Evolutionary conservation across 2,797 vertebrate species (phyloP), one percentile per base, ranked within the genome.

Genomic region (Coreius guichenoti): DNA sequence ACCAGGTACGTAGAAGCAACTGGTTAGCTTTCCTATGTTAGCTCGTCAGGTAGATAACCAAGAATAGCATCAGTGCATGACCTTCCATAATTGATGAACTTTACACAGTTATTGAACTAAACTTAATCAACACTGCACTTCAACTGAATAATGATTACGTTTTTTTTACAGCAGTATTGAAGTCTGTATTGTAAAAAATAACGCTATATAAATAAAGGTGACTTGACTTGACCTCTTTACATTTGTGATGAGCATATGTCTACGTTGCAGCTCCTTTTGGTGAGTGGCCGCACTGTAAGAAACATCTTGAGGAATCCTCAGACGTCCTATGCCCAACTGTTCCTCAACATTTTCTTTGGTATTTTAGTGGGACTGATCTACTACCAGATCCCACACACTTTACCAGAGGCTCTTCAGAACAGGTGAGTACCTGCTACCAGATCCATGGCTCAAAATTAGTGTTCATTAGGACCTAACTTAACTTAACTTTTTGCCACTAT

Each of bases 361-460:
- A 0, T 96, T 83, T 90, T 96, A 43, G 94, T 95, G 89, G 96
- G 95, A 82, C 94, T 96, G 79, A 95, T 96, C 89, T 96, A 96
- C 90, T 96, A 90, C 89, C 94, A 96, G 74, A 94, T 96, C 86
- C 93, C 95, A 14, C 26, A 93, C 80, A 94, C 89, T 0, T 76
- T 95, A 67, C 94, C 95, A 0, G 95, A 95, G 85, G 95, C 87
- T 12, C 26, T 94, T 39, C 95, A 95, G 92, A 96, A 96, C 93
- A 95, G 92, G 91, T 92, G 49, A 80, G 23, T 43, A 16, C 33
- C 31, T 26, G 7, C 29, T 33, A 12, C 14, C 81, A 47, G 39
- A 45, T 63, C 29, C 4, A 16, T 12, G 3, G 36, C 21, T 63
- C n/a, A 79, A 54, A 31, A 8, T 43, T 14, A 13, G 5, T 6